Evolutionary conservation across 30 jellyfish, hydroid and myxozoan genomes (phyloP).

Genomic region (Morbakka virulenta): DNA sequence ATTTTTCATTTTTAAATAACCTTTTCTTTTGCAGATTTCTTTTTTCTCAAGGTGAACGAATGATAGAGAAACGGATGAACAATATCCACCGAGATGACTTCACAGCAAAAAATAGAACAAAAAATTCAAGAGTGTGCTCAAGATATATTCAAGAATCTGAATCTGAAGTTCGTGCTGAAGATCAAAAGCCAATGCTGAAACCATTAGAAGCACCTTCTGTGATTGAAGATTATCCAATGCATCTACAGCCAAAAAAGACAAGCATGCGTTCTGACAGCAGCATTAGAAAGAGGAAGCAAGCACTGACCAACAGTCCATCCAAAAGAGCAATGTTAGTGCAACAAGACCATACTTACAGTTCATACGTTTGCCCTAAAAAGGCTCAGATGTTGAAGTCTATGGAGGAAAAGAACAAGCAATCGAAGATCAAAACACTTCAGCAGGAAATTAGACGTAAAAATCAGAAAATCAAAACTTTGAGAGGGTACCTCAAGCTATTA

Average conservation of each 20-base stretch:
- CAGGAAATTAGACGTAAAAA: neutral
- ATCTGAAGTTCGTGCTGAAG: too few relatives aligned
- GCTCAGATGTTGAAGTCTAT: conserved; percentile 2
- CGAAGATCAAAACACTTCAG: neutral
- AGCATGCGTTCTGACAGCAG: neutral
- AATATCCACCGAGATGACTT: too few relatives aligned
- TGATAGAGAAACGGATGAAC: too few relatives aligned
- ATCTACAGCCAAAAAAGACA: conserved; percentile 1
- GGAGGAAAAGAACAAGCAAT: too few relatives aligned
- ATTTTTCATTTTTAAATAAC: too few relatives aligned
- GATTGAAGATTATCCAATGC: neutral
- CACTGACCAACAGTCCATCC: conserved; percentile 4
- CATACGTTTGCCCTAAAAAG: neutral
- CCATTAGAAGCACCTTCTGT: neutral
- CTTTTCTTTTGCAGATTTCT: too few relatives aligned
- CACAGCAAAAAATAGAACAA: too few relatives aligned
- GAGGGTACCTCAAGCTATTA: neutral
- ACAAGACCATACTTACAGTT: neutral
- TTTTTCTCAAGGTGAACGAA: too few relatives aligned
- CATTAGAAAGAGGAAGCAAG: neutral
- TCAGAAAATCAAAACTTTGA: neutral
- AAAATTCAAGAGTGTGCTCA: too few relatives aligned
- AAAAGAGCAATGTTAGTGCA: neutral
- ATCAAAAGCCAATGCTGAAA: too few relatives aligned
- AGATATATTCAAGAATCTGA: too few relatives aligned